Evolutionary conservation across 2,113 vertebrate species (phyloP).

Genomic region (Sus scrofa): DNA sequence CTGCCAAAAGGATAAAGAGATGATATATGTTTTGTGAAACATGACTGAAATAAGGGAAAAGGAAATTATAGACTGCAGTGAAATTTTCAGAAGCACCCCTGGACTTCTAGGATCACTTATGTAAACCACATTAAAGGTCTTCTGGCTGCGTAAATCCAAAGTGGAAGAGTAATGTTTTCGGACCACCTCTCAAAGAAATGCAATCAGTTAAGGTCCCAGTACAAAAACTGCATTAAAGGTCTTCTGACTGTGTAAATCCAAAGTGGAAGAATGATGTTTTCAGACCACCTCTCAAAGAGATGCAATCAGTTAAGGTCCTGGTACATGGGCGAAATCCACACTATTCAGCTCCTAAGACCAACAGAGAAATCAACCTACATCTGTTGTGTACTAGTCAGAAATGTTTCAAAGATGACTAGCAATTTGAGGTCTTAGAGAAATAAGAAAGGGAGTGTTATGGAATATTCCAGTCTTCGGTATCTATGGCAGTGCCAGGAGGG

Average conservation of each 20-base stretch:
- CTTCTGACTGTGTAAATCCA: background rate
- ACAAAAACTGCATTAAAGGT: too few relatives aligned
- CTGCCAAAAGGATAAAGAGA: conserved; percentile 39
- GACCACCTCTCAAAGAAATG: background rate
- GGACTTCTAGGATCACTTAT: background rate
- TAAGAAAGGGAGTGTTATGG: background rate
- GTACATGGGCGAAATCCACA: background rate
- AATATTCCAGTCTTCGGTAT: background rate
- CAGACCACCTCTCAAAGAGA: background rate
- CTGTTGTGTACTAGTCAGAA: background rate
- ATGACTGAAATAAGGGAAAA: background rate
- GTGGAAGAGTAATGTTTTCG: background rate
- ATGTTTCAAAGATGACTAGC: background rate
- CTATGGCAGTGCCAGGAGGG: background rate
- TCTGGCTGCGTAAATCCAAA: background rate
- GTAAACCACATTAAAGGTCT: background rate
- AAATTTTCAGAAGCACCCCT: background rate
- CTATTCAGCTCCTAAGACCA: background rate
- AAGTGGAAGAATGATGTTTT: background rate
- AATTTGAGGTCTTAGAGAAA: conserved; percentile 20
- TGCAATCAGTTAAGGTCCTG: background rate
- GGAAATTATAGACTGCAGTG: background rate
- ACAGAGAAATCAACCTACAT: background rate
- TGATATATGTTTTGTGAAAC: background rate
- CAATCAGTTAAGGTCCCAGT: background rate